These are phyloP conservation scores for Chaetophractus vellerosus DNA, from an alignment of 2,797 vertebrate species.

Conservation along the genomic window DNA sequence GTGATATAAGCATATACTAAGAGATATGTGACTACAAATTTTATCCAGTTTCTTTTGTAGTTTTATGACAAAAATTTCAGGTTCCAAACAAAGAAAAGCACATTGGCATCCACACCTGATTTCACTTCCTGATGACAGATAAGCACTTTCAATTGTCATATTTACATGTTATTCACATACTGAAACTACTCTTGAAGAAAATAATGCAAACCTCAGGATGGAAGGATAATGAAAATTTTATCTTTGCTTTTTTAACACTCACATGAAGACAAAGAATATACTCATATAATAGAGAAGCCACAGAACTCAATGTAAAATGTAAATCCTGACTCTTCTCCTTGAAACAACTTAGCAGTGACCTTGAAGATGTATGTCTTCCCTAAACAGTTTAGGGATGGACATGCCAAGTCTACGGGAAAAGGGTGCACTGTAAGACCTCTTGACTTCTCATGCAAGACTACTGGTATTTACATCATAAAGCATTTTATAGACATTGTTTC, in stretches of 20 bases:
- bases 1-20: neutral
- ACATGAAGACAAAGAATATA: conserved; percentile 56
- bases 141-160: conserved; percentile 45
- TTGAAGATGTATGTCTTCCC: neutral
- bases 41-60: conserved; percentile 57
- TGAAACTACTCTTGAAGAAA: conserved; percentile 72
- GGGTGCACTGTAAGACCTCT: neutral
- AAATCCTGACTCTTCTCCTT: neutral
- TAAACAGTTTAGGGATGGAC: neutral
- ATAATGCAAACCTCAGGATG: conserved; percentile 63
- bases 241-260: conserved; percentile 60
- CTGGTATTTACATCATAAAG: neutral
- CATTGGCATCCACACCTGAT: neutral
- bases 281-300: conserved; percentile 46
- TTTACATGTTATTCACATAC: conserved; percentile 71
- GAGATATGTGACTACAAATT: conserved; percentile 58
- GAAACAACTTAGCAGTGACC: conserved; percentile 34
- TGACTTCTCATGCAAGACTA: neutral
- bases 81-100: conserved; percentile 65
- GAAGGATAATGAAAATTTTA: conserved; percentile 54
- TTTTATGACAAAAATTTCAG: conserved; percentile 72
- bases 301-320: conserved; percentile 32
- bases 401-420: neutral
- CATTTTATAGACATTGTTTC: neutral
- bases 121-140: conserved; percentile 63